Evolutionary conservation across 2,797 vertebrate genomes (phyloP), one percentile per base, ranked within the genome.

Genomic region (Psittacula echo): DNA sequence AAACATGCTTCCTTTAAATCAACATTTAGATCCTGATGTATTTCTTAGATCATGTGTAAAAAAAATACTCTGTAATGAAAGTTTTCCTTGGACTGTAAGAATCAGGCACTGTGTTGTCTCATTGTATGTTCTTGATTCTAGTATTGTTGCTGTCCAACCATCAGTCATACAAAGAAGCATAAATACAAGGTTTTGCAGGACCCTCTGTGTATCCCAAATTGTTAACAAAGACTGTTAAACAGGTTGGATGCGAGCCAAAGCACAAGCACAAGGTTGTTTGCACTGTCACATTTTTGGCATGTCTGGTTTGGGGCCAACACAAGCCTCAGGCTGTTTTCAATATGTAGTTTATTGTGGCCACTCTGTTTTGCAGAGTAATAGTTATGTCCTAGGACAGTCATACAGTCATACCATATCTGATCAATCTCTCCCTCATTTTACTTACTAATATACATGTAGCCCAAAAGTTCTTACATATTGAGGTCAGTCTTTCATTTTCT

Each of bases 1-100:
- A 71, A 45, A 94, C 83, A 47, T 48, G 2, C 34, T 75, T 89
- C 34, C 7, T 93, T 95, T 92, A 61, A 87, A 87, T 62, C 42
- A 85, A 2, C 65, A 58, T 74, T 78, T 85, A 24, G 90, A 30
- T 84, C 50, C 20, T 70, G 6, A 34, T 70, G 7, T 76, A 56
- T 73, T 84, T 83, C 67, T 76, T 77, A 32, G 27, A 17, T 44
- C 8, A 42, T 32, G 14, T 48, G 29, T 58, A 32, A 15, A 47
- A 30, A 64, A 74, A 82, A 42, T 30, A 21, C 6, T 65, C 76
- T n/a, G 37, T 42, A 80, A 50, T 62, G 32, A 24, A 77, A 82
- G 14, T 45, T 84, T 16, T 13, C 21, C 27, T 80, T 18, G 29
- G 29, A 34, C 19, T 62, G 11, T 32, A 58, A 45, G 48, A 88